A percentile compares a stretch with the other conserved stretches of the same genome.
phyloP scores from a whole-genome alignment of 1,140 invertebrate species.

The Hydropsyche tenuis region DNA sequence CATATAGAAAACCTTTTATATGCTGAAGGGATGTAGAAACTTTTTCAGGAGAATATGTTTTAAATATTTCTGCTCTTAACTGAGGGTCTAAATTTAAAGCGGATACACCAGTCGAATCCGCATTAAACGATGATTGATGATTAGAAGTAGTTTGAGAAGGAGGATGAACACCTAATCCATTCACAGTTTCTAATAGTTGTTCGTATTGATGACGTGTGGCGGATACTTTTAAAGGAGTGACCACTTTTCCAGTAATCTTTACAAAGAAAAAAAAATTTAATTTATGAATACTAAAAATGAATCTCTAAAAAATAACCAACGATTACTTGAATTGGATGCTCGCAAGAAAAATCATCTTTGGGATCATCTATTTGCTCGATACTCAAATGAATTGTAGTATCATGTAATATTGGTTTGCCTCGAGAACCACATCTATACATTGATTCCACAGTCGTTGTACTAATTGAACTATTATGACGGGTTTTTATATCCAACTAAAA shows the following conservation, averaged over 20 bases:
- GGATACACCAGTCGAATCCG: slow-evolving; percentile 55
- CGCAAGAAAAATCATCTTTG: slow-evolving; percentile 32
- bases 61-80: slow-evolving; percentile 62
- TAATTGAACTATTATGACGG: slow-evolving; percentile 27
- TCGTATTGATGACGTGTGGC: slow-evolving; percentile 87
- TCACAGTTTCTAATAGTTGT: slow-evolving; percentile 81
- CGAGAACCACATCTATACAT: slow-evolving; percentile 44
- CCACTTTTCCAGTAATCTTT: slow-evolving; percentile 79
- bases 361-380: slow-evolving; percentile 42
- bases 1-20: slow-evolving; percentile 42
- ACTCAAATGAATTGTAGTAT: slow-evolving; percentile 47
- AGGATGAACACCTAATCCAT: slow-evolving; percentile 54
- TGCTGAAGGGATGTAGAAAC: slow-evolving; percentile 38
- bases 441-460: slow-evolving; percentile 37
- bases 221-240: slow-evolving; percentile 84
- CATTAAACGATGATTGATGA: slow-evolving; percentile 50
- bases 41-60: slow-evolving; percentile 23
- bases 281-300: not conserved
- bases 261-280: slow-evolving; percentile 47
- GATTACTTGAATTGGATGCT: slow-evolving; percentile 40
- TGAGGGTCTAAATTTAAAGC: slow-evolving; percentile 68
- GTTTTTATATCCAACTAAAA: slow-evolving; percentile 45
- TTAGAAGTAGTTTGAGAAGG: slow-evolving; percentile 27
- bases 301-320: not conserved
- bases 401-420: slow-evolving; percentile 54